phyloP scores from a whole-genome alignment of 1,140 invertebrate species.

The Drosophila jambulina region DNA sequence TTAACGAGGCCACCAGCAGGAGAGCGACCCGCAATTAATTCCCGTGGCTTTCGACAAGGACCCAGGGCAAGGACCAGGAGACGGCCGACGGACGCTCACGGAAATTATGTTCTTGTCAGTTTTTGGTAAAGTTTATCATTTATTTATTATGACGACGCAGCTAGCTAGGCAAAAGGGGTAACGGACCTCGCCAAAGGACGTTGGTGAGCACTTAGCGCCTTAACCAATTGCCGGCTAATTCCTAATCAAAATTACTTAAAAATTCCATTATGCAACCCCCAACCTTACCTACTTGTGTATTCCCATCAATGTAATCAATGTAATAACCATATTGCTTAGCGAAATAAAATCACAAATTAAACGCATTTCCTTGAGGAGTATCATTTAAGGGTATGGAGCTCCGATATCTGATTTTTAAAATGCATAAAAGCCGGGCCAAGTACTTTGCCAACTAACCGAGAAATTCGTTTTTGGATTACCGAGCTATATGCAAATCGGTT shows the following conservation, averaged over 20 bases:
- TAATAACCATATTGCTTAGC: slow-evolving; percentile 30
- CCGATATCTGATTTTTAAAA: slow-evolving; percentile 23
- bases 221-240: slow-evolving; percentile 67
- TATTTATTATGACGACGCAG: slow-evolving; percentile 62
- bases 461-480: slow-evolving; percentile 39
- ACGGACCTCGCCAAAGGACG: slow-evolving; percentile 11
- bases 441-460: slow-evolving; percentile 46
- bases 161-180: slow-evolving; percentile 31
- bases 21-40: slow-evolving; percentile 71
- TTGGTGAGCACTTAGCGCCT: slow-evolving; percentile 49
- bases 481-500: slow-evolving; percentile 51
- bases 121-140: slow-evolving; percentile 67
- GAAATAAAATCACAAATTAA: slow-evolving; percentile 31
- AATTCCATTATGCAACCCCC: slow-evolving; percentile 63
- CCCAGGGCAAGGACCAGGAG: not conserved
- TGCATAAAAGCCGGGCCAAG: slow-evolving; percentile 19
- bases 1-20: slow-evolving; percentile 50
- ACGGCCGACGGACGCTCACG: slow-evolving; percentile 13
- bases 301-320: slow-evolving; percentile 57
- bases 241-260: slow-evolving; percentile 60
- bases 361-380: not conserved
- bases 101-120: slow-evolving; percentile 72
- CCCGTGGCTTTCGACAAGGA: slow-evolving; percentile 52
- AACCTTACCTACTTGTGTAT: slow-evolving; percentile 29
- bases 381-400: not conserved